phyloP scores from a whole-genome alignment of 2,113 vertebrate species.

The Orthonyx spaldingii region DNA sequence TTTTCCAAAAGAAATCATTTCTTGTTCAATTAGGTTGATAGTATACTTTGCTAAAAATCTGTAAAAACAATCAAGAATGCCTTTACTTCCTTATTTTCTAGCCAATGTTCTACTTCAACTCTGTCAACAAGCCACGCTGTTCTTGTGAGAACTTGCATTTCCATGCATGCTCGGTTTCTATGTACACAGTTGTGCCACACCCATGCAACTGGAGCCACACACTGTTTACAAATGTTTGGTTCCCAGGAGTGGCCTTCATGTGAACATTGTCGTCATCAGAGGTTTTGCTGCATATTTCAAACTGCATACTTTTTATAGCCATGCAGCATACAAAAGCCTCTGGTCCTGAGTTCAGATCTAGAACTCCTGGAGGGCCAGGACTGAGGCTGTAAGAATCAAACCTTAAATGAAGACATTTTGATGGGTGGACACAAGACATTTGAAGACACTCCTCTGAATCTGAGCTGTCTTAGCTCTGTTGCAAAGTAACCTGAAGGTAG shows the following conservation, averaged over 20 bases:
- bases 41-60: neutral
- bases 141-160: neutral
- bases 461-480: neutral
- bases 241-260: neutral
- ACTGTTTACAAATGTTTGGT: neutral
- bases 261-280: neutral
- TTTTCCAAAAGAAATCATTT: neutral
- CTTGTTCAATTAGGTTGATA: neutral
- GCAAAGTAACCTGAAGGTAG: neutral
- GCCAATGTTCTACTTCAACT: neutral
- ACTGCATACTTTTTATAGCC: neutral
- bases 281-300: neutral
- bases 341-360: neutral
- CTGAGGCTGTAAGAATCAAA: neutral
- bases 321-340: accelerated
- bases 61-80: neutral
- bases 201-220: neutral
- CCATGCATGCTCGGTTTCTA: neutral
- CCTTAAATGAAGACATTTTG: neutral
- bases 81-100: neutral
- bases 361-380: neutral
- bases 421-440: neutral
- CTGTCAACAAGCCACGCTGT: accelerated
- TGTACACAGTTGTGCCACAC: neutral
- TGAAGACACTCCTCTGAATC: neutral